Percentiles rank a stretch among this genome's conserved stretches.
phyloP scores from a whole-genome alignment of 2,888 invertebrate species.

The Torymus texanus region DNA sequence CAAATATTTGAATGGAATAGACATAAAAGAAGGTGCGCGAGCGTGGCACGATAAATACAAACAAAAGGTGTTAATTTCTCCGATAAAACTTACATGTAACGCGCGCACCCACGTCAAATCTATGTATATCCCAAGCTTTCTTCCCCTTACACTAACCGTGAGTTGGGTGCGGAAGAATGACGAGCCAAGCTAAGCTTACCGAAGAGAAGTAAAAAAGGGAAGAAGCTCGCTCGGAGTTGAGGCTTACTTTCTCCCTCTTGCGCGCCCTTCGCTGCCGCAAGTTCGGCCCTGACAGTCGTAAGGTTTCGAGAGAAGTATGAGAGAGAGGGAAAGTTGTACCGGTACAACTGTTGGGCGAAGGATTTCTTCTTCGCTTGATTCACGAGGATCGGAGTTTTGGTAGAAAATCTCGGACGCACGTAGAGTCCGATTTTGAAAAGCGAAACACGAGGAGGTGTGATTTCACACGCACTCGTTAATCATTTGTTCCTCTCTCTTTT shows the following conservation, averaged over 20 bases:
- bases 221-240: slow-evolving; percentile 15
- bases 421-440: no score
- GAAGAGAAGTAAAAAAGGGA: slow-evolving; percentile 17
- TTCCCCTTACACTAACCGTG: not conserved
- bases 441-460: no score
- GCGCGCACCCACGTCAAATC: not conserved
- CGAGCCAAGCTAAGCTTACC: no score
- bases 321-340: not conserved
- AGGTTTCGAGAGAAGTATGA: not conserved
- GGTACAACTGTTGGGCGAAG: not conserved
- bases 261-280: not conserved
- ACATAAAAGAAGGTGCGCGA: not conserved
- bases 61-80: slow-evolving; percentile 24
- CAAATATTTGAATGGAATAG: not conserved
- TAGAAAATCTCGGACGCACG: no score
- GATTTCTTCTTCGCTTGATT: slow-evolving; percentile 4
- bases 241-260: no score
- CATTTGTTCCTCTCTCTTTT: no score
- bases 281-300: slow-evolving; percentile 37
- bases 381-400: not conserved
- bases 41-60: slow-evolving; percentile 8
- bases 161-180: no score
- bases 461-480: no score
- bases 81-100: not conserved
- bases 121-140: not conserved